phyloP scores from a whole-genome alignment of 2,113 vertebrate species.

The Pycnonotus jocosus region DNA sequence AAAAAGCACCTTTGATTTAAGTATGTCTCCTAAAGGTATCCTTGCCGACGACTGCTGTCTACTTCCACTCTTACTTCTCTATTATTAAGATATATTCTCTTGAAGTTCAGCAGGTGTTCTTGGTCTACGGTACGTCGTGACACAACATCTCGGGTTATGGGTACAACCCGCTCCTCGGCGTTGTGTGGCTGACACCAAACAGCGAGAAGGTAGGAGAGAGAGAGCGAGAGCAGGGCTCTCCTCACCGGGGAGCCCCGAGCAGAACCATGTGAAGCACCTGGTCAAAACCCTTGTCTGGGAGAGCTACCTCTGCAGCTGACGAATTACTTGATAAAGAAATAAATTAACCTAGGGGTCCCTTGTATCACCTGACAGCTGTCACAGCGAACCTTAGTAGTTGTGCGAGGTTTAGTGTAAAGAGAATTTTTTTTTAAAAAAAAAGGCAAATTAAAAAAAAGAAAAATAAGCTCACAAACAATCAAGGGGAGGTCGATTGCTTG shows the following conservation, averaged over 20 bases:
- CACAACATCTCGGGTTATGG: background rate
- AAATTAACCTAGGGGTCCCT: background rate
- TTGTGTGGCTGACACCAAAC: background rate
- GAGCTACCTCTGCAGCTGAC: background rate
- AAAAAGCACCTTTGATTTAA: background rate
- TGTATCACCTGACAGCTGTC: background rate
- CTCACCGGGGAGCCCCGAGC: background rate
- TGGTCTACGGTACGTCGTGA: fast-evolving
- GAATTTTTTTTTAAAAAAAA: too few relatives aligned
- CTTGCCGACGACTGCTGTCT: background rate
- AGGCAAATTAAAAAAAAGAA: too few relatives aligned
- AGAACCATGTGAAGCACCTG: background rate
- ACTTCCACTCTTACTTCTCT: background rate
- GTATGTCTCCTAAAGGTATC: background rate
- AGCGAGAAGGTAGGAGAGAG: background rate
- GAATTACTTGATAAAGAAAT: background rate
- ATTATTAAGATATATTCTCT: background rate
- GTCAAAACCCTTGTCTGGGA: background rate
- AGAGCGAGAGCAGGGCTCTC: background rate
- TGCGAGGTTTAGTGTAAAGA: background rate
- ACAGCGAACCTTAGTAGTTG: background rate
- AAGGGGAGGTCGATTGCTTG: background rate
- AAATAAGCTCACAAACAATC: background rate
- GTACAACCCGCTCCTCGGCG: fast-evolving
- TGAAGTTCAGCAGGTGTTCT: background rate